Conservation (phyloP, 1,140 invertebrate genomes). For the Dysdera silvatica region DNA sequence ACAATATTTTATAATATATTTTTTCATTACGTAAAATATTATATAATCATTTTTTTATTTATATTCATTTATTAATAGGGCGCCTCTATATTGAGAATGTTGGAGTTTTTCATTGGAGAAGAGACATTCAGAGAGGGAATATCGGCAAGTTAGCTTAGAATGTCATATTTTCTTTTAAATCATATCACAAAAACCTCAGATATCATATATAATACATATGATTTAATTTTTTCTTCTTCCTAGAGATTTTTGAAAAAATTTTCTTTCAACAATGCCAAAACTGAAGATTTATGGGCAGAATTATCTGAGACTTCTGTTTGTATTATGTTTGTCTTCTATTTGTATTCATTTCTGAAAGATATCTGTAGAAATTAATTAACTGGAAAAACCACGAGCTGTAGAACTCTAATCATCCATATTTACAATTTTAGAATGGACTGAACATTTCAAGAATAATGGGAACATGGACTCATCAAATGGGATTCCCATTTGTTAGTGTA, state of each 20-base stretch:
- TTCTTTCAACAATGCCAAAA: conserved; percentile 66
- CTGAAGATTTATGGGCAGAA: conserved; percentile 64
- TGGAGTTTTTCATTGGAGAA: conserved; percentile 70
- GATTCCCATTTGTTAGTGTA: conserved; percentile 65
- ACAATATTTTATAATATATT: too few relatives aligned
- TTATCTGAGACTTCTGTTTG: conserved; percentile 56
- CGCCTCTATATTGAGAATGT: conserved; percentile 77
- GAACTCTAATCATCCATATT: too few relatives aligned
- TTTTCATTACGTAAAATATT: not conserved
- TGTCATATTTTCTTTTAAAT: not conserved
- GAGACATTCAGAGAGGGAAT: conserved; percentile 65
- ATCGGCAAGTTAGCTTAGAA: conserved; percentile 21
- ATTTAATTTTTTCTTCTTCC: not conserved
- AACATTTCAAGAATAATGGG: conserved; percentile 77
- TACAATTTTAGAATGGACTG: conserved; percentile 53
- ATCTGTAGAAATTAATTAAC: too few relatives aligned
- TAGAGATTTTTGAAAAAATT: conserved; percentile 62
- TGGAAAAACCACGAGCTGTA: too few relatives aligned
- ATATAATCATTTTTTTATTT: not conserved
- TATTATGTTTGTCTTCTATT: not conserved
- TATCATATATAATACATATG: conserved; percentile 23
- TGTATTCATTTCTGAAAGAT: too few relatives aligned
- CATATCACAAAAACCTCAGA: too few relatives aligned
- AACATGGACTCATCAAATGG: conserved; percentile 88
- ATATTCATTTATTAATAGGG: conserved; percentile 53